Evolutionary conservation across 2,113 vertebrate species (phyloP).

Genomic region (Nerophis ophidion): DNA sequence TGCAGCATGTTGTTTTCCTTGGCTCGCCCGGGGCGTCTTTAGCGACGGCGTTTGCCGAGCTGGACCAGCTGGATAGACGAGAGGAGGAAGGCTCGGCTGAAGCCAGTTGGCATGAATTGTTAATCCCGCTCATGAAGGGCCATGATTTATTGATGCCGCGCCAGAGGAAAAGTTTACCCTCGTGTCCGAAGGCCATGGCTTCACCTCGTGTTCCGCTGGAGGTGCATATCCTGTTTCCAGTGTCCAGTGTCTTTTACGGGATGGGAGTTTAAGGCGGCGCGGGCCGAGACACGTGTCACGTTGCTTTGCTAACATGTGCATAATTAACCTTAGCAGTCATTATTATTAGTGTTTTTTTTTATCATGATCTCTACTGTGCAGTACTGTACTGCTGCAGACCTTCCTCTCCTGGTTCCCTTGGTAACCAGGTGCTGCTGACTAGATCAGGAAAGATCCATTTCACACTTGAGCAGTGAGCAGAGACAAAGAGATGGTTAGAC

Average conservation of each 20-base stretch:
- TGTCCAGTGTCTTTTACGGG: conserved; percentile 33
- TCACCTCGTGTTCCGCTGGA: conserved; percentile 29
- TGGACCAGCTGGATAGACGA: conserved; percentile 24
- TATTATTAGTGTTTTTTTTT: not conserved
- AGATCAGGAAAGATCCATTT: conserved; percentile 70
- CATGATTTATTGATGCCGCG: conserved; percentile 69
- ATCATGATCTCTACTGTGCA: conserved; percentile 23
- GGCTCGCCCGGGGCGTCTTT: conserved; percentile 24
- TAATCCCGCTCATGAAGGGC: conserved; percentile 63
- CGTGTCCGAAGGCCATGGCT: conserved; percentile 29
- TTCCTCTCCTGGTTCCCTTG: conserved; percentile 66
- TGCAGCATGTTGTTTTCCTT: conserved; percentile 16
- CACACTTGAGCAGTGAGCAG: conserved; percentile 59
- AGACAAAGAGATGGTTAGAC: conserved; percentile 59
- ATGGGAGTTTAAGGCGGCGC: conserved; percentile 5
- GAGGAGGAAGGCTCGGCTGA: conserved; percentile 37
- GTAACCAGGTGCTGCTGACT: conserved; percentile 64
- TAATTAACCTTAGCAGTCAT: not conserved
- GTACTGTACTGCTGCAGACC: conserved; percentile 44
- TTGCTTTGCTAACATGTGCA: not conserved
- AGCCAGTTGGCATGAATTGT: conserved; percentile 65
- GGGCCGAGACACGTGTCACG: not conserved
- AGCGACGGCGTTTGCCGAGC: conserved; percentile 12
- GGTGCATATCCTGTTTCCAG: conserved; percentile 40
- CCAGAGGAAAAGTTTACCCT: conserved; percentile 54